Percentiles rank a stretch among this genome's conserved stretches.
phyloP scores from a whole-genome alignment of 2,797 vertebrate species.

The Karalla daura region DNA sequence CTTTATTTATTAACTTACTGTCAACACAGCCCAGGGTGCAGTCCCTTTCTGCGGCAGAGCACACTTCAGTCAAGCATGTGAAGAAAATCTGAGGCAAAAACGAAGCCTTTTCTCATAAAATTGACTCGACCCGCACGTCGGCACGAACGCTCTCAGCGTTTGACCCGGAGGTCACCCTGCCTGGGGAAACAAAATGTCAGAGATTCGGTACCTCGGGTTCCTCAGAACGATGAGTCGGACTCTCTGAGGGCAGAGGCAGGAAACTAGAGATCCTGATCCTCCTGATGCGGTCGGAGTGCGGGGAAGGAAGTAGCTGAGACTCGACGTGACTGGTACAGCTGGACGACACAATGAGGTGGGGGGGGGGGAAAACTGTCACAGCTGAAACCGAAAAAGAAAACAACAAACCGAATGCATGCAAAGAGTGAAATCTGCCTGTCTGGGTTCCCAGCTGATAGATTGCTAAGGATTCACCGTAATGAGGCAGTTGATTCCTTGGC shows the following conservation, averaged over 20 bases:
- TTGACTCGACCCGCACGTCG: background rate
- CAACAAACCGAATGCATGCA: background rate
- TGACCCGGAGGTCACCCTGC: too few species aligned
- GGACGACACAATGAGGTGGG: background rate
- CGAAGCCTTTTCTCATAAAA: background rate
- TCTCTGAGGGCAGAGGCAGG: constrained; percentile 26
- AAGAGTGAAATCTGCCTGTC: background rate
- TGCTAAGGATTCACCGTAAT: background rate
- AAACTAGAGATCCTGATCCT: constrained; percentile 55
- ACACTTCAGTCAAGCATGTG: constrained; percentile 63
- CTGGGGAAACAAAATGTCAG: too few species aligned
- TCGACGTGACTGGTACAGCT: constrained; percentile 41
- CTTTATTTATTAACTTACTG: constrained; percentile 38
- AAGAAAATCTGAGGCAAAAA: constrained; percentile 61
- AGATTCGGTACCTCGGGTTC: constrained; percentile 70
- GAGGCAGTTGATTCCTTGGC: background rate
- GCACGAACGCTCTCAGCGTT: too few species aligned
- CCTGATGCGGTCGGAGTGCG: constrained; percentile 18
- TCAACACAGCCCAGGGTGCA: constrained; percentile 54
- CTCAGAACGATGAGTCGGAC: constrained; percentile 9
- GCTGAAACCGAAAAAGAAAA: background rate
- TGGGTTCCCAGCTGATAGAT: background rate
- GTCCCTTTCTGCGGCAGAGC: constrained; percentile 40
- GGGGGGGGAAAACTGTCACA: background rate
- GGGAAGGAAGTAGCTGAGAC: constrained; percentile 43